phyloP scores from a whole-genome alignment of 2,888 invertebrate genomes.

The Cistogaster globosa region DNA sequence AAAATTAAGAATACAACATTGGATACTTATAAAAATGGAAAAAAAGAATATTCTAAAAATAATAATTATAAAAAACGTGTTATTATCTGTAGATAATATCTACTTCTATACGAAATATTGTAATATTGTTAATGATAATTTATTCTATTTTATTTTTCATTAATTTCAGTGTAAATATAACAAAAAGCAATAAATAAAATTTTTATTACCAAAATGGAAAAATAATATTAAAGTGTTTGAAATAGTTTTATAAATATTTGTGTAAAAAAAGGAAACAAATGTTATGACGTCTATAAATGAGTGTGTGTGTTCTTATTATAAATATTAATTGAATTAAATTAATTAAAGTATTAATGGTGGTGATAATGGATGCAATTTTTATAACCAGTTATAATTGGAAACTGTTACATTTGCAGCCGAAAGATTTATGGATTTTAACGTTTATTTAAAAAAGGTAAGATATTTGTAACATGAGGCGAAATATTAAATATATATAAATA shows the following conservation, averaged over 20 bases:
- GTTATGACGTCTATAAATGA: not conserved
- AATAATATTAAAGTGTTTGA: conserved; percentile 2
- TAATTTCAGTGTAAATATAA: conserved; percentile 9
- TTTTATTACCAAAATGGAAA: conserved; percentile 1
- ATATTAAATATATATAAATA: not conserved
- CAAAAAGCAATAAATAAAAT: not conserved
- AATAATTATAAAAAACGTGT: conserved; percentile 3
- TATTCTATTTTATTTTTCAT: not conserved
- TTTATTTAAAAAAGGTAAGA: conserved; percentile 65
- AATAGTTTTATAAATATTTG: too few relatives aligned
- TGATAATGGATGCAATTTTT: conserved; percentile 76
- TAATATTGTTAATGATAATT: not conserved
- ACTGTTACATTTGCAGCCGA: conserved; percentile 80
- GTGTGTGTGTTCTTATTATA: conserved; percentile 3
- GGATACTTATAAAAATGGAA: not conserved
- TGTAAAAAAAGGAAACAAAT: conserved; percentile 8
- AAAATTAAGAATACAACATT: not conserved
- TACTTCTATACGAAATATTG: not conserved
- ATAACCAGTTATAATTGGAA: conserved; percentile 77
- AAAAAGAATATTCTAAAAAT: conserved; percentile 13
- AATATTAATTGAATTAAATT: conserved; percentile 35
- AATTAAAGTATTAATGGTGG: conserved; percentile 34
- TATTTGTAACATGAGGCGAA: not conserved
- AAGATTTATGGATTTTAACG: conserved; percentile 80
- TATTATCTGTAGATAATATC: too few relatives aligned